Conservation (phyloP, 2,888 invertebrate genomes). For the Sarcophaga caerulescens region DNA sequence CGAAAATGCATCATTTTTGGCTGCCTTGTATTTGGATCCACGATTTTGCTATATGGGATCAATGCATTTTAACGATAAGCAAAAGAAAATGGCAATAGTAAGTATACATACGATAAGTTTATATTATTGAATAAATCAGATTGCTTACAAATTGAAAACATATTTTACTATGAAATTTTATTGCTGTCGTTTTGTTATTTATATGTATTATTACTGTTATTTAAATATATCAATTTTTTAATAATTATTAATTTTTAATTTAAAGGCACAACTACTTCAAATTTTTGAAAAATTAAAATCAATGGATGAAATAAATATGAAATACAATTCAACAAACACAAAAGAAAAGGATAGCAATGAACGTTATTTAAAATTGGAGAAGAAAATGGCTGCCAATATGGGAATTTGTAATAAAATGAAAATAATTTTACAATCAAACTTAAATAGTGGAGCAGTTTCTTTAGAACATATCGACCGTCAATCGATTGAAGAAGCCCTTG, state of each 20-base stretch:
- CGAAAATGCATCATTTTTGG: slow-evolving; percentile 38
- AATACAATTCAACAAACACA: background rate
- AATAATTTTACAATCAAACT: background rate
- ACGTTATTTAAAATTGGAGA: slow-evolving; percentile 34
- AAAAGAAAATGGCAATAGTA: slow-evolving; percentile 46
- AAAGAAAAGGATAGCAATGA: background rate
- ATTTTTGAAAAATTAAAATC: slow-evolving; percentile 45
- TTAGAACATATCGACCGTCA: background rate
- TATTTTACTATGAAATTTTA: background rate
- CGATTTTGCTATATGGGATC: slow-evolving; percentile 49
- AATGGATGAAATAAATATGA: background rate
- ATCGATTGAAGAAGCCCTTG: slow-evolving; percentile 22
- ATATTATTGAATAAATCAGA: no score
- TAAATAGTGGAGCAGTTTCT: background rate
- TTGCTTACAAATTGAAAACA: background rate
- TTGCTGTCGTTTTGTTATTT: no score
- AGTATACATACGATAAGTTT: background rate
- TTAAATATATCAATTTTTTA: no score
- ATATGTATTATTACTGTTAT: no score
- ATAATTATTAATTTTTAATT: background rate
- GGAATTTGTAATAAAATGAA: background rate
- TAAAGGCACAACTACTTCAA: slow-evolving; percentile 36
- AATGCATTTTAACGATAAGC: slow-evolving; percentile 23
- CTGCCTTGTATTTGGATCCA: slow-evolving; percentile 56
- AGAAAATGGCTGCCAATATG: background rate